phyloP scores from a whole-genome alignment of 2,113 vertebrate species.

The Bombycilla garrulus region DNA sequence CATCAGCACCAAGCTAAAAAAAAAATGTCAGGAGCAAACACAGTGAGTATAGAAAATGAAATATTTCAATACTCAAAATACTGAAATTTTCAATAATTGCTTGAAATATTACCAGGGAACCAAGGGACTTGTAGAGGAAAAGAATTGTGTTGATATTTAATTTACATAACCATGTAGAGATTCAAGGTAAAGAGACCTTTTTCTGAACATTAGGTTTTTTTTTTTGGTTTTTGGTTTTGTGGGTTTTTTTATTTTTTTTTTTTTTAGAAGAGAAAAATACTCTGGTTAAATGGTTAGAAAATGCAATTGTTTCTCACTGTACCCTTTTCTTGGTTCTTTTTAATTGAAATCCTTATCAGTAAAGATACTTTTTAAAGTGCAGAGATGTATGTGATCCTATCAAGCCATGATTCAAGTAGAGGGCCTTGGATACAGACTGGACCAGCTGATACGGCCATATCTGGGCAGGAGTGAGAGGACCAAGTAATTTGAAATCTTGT shows the following conservation, averaged over 20 bases:
- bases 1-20: background rate
- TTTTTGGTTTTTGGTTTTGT: too few relatives aligned
- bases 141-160: fast-evolving
- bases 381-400: background rate
- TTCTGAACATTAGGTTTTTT: background rate
- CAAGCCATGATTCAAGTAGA: background rate
- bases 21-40: background rate
- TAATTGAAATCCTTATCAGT: background rate
- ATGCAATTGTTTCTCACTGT: background rate
- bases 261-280: background rate
- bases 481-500: background rate
- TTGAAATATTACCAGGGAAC: background rate
- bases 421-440: background rate
- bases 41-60: background rate
- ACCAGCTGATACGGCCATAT: background rate
- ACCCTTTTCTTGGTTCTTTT: background rate
- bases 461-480: background rate
- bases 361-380: background rate
- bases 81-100: background rate
- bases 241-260: too few relatives aligned
- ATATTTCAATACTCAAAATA: background rate
- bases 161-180: background rate
- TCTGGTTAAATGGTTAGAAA: background rate
- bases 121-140: background rate
- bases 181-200: background rate